phyloP scores from a whole-genome alignment of 2,888 invertebrate genomes.

The Stramonita haemastoma region DNA sequence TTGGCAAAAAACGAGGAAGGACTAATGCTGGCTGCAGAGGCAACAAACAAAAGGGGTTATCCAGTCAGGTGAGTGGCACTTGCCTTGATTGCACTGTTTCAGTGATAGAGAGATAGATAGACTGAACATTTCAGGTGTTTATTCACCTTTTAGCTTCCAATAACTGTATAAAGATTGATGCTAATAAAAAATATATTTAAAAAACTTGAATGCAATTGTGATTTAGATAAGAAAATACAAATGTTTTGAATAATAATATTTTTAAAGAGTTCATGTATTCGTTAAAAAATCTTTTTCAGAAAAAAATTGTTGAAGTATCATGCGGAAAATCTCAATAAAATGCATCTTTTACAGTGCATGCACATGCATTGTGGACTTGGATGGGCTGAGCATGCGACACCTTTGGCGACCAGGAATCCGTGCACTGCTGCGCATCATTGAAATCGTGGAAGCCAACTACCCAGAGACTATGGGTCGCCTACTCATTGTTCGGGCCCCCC shows the following conservation, averaged over 20 bases:
- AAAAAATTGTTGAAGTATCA: too few relatives aligned
- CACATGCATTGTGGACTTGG: constrained; percentile 93
- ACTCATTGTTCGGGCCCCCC: constrained; percentile 92
- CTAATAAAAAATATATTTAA: too few relatives aligned
- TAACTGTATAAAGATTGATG: too few relatives aligned
- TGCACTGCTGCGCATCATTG: constrained; percentile 83
- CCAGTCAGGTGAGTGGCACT: constrained; percentile 82
- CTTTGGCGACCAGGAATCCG: constrained; percentile 94
- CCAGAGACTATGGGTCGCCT: constrained; percentile 96
- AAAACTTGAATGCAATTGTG: too few relatives aligned
- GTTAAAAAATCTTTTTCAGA: too few relatives aligned
- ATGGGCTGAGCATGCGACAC: constrained; percentile 96
- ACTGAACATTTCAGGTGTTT: too few relatives aligned
- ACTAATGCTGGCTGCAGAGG: constrained; percentile 89
- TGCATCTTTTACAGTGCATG: constrained; percentile 83
- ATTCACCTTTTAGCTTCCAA: too few relatives aligned
- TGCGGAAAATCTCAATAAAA: too few relatives aligned
- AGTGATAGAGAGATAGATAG: neutral
- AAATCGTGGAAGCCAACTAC: constrained; percentile 94
- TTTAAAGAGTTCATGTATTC: too few relatives aligned
- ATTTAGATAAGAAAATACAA: too few relatives aligned
- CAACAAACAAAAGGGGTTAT: constrained; percentile 87
- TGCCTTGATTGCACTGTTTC: neutral
- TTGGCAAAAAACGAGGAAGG: constrained; percentile 86
- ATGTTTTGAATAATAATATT: too few relatives aligned